phyloP scores from a whole-genome alignment of 2,113 vertebrate genomes.

The Oreotrochilus melanogaster region DNA sequence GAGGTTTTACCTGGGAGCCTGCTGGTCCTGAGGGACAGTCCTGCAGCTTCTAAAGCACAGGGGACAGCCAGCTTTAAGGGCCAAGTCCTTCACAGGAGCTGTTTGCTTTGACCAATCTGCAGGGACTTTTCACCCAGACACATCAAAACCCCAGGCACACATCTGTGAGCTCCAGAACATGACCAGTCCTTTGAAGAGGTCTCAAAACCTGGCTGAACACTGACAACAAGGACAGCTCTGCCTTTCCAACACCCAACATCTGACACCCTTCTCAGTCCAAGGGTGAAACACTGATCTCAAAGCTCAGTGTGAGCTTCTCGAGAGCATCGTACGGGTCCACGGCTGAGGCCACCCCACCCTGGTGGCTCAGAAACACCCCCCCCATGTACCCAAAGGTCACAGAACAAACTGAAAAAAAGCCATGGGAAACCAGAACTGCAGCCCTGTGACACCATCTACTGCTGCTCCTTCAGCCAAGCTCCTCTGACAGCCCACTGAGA shows the following conservation, averaged over 20 bases:
- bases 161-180: background rate
- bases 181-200: background rate
- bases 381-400: rapidly evolving
- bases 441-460: background rate
- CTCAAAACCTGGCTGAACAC: background rate
- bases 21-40: background rate
- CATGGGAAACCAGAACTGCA: background rate
- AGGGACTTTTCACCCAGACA: rapidly evolving
- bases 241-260: background rate
- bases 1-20: background rate
- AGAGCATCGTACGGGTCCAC: rapidly evolving
- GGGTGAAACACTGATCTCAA: background rate
- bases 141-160: background rate
- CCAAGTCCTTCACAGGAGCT: background rate
- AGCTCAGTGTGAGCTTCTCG: background rate
- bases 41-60: background rate
- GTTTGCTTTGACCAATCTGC: background rate
- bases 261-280: background rate
- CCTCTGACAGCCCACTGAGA: too few relatives aligned
- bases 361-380: rapidly evolving
- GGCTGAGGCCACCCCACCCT: background rate
- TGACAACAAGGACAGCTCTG: background rate
- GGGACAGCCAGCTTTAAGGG: background rate
- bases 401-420: background rate
- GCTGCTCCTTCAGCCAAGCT: background rate